These are phyloP conservation scores for Sebastes oblongus DNA, from an alignment of 2,797 vertebrate species.

Conservation along the genomic window DNA sequence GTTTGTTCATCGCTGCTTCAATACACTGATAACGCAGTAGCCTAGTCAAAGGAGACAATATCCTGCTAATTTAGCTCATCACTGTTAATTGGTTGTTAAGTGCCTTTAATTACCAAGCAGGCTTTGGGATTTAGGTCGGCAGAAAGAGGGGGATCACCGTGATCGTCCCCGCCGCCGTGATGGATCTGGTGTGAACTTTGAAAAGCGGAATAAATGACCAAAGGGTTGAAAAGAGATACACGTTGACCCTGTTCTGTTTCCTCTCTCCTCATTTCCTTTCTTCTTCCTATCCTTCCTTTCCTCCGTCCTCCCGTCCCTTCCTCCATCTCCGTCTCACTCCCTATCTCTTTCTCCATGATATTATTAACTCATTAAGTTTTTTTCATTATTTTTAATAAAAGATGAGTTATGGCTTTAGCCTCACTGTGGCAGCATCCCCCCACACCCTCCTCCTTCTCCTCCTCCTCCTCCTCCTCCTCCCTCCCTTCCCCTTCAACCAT, in stretches of 20 bases:
- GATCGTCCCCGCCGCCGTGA: slow-evolving; percentile 61
- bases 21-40: slow-evolving; percentile 75
- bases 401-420: slow-evolving; percentile 85
- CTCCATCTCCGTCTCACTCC: slow-evolving; percentile 70
- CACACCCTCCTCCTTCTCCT: neutral
- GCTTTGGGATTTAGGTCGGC: slow-evolving; percentile 73
- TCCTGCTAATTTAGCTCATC: slow-evolving; percentile 83
- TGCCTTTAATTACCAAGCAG: slow-evolving; percentile 81
- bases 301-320: slow-evolving; percentile 68
- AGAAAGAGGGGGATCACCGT: slow-evolving; percentile 46
- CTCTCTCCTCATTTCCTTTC: slow-evolving; percentile 30
- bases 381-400: slow-evolving; percentile 85
- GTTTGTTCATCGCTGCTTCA: slow-evolving; percentile 73
- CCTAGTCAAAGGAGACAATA: slow-evolving; percentile 77
- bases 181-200: slow-evolving; percentile 71
- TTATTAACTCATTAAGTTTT: slow-evolving; percentile 84
- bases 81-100: slow-evolving; percentile 83
- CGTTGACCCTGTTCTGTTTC: slow-evolving; percentile 59
- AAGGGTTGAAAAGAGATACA: slow-evolving; percentile 33
- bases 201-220: slow-evolving; percentile 69
- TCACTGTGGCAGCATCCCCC: slow-evolving; percentile 74
- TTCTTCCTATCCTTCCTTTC: slow-evolving; percentile 46
- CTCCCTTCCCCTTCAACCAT: slow-evolving; percentile 60
- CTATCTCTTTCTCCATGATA: slow-evolving; percentile 78
- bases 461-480: slow-evolving; percentile 3